Base-by-base conservation (phyloP, 1,140 invertebrate genomes). In the Microplitis demolitor region DNA sequence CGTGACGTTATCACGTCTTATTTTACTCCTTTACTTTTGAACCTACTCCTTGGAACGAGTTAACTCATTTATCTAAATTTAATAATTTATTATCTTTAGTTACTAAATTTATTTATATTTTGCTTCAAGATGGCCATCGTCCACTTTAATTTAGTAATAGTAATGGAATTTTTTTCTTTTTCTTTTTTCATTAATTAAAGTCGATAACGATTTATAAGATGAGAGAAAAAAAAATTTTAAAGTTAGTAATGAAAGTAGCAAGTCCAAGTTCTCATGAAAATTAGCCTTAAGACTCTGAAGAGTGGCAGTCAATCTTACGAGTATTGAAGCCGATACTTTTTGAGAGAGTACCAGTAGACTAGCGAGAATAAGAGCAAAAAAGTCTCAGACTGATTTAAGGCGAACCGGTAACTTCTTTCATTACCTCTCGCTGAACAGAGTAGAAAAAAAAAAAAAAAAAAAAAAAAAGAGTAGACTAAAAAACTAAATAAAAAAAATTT, bases 401-500 rank as follows among this genome's bases (percentile, higher is more conserved):
- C 35, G 33, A 35, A 63, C 24, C 39, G 34, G 33, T 53, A 68
- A 73, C 64, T 73, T 9, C 45, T 62, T 69, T 73, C 66, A 68
- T 63, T 69, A 62, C 56, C 35, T 34, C 35, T 72, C 13, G 6
- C 4, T 45, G 31, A 9, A 62, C 50, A 34, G 34, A 50, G 51
- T n/a, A n/a, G 31, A 51, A 54, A 16, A 11, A 39, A 54, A 68
- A 45, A 33, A 4, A 35, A 33, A 4, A 35, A 39, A 16, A 56
- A n/a, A 11, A 14, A 45, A 13, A 14, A 69, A 14, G 13, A 8
- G 60, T 4, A 62, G 13, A n/a, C 9, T 5, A n/a, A 50, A n/a
- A 31, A 45, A 45, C 2, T 45, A 45, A 45, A 45, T 45, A 45
- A 45, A 45, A 45, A 11, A 45, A 16, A 58, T 45, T 24, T 24